A percentile compares a stretch with the other conserved stretches of the same genome.
Evolutionary conservation across 2,113 vertebrate genomes (phyloP).

Genomic region (Hydrochoerus hydrochaeris): DNA sequence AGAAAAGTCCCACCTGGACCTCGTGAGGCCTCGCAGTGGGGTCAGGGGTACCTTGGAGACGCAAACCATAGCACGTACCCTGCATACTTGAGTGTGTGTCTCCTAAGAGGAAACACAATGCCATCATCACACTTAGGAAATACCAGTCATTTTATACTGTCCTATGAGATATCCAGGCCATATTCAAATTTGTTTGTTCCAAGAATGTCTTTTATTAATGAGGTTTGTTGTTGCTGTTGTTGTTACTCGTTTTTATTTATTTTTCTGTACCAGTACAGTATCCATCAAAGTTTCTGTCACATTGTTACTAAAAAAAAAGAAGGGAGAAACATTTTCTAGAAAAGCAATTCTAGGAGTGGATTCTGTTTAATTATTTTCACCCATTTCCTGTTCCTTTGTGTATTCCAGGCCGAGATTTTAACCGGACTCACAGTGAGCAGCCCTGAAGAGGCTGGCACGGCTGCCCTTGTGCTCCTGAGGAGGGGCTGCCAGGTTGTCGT

Average conservation of each 20-base stretch:
- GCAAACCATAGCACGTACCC: neutral
- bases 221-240: neutral
- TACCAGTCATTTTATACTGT: neutral
- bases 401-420: conserved; percentile 94
- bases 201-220: neutral
- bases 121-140: neutral
- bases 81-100: neutral
- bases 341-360: neutral
- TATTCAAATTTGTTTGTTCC: neutral
- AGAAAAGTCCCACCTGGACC: neutral
- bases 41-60: neutral
- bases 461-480: conserved; percentile 86
- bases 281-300: neutral
- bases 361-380: neutral
- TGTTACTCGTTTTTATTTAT: neutral
- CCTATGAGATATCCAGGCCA: neutral
- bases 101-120: neutral
- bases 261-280: neutral
- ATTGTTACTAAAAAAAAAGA: neutral
- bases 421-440: conserved; percentile 88
- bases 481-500: conserved; percentile 92
- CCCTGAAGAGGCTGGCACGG: conserved; percentile 88
- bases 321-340: neutral
- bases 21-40: neutral
- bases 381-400: neutral